Evolutionary conservation across 2,797 vertebrate species (phyloP), one percentile per base, ranked within the genome.

Genomic region (Hypotaenidia okinawae): DNA sequence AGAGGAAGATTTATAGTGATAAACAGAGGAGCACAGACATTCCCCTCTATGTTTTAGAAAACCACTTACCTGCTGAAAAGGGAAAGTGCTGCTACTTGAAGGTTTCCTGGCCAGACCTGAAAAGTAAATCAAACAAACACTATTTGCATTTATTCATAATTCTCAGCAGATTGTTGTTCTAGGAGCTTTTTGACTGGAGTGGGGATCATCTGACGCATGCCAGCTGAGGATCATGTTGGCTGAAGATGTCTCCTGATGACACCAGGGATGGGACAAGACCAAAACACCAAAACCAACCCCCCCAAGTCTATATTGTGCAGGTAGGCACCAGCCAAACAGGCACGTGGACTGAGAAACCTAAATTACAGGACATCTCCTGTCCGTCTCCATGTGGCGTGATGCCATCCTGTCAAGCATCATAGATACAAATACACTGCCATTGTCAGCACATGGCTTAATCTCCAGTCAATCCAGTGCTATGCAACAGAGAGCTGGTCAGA

Each of bases 11-110:
- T 94, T 88, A 85, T 62, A 67, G 92, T 6, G 4, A 82, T 43
- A 75, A 74, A 70, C 49, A 87, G 89, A 94, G 93, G 32, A 75
- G 76, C 59, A 59, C 80, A 88, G 89, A 68, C 67, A 6, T 54
- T 69, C 66, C 79, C 33, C 4, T 39, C 47, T 59, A 55, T 22
- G 51, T 28, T 87, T 82, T 59, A 4, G 84, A 81, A 84, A 90
- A 78, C 63, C 84, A 93, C 93, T 93, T 85, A 93, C 83, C 83
- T 92, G 93, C 86, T 92, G 75, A 82, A 89, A 92, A 87, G 67
- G 86, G 58, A 85, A 87, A 95, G 84, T 87, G 89, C 84, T 93
- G 83, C 93, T 84, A 59, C 91, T 90, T 63, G 91, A 79, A 87
- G 79, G 63, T 63, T 90, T 90, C 88, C 89, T 82, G 93, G 86